Conservation (phyloP, 2,888 invertebrate species). For the Melinopterus prodromus region DNA sequence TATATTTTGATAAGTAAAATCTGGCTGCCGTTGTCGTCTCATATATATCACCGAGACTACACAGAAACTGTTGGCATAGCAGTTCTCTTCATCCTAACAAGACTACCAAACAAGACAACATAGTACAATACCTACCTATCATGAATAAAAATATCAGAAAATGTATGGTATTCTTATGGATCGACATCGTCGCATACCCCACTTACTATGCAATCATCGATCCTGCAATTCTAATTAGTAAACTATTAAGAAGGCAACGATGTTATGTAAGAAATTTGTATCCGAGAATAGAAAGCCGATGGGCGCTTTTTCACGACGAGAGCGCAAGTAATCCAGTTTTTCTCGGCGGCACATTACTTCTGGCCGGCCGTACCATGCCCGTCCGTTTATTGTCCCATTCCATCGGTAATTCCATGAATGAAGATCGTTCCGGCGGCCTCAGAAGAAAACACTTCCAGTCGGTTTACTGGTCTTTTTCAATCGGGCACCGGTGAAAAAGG, state of each 20-base stretch:
- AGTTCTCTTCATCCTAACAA: no score
- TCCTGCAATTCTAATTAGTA: background rate
- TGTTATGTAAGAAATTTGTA: constrained; percentile 4
- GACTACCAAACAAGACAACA: no score
- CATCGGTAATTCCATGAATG: background rate
- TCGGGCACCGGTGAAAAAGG: background rate
- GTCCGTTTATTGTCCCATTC: constrained; percentile 4
- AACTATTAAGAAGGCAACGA: background rate
- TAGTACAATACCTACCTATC: background rate
- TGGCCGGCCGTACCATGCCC: background rate
- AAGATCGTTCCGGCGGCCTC: background rate
- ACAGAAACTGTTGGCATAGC: no score
- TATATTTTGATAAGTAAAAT: no score
- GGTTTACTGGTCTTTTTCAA: background rate
- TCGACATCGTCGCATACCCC: background rate
- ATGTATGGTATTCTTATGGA: background rate
- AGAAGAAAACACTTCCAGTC: constrained; percentile 4
- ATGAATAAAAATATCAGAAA: background rate
- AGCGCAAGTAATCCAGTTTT: constrained; percentile 4
- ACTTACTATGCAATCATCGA: background rate
- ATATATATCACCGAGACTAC: no score
- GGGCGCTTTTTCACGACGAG: background rate
- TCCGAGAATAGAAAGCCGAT: background rate
- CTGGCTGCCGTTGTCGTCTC: no score
- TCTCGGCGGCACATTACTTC: background rate